Base-by-base conservation (phyloP, 2,797 vertebrate species). In the Philypnodon macrostomus region DNA sequence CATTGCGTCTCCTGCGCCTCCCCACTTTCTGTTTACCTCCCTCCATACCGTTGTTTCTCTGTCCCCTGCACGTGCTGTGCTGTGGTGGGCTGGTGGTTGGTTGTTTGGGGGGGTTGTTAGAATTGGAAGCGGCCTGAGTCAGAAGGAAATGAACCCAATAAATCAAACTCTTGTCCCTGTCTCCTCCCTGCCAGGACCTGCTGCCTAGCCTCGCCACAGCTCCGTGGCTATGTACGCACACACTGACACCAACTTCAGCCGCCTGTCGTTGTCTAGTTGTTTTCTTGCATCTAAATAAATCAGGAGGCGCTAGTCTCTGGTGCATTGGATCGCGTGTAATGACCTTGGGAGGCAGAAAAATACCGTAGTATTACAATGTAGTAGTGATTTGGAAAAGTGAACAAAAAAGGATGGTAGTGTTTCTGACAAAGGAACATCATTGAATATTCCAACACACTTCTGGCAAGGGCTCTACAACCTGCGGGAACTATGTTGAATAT, bases 101-200 rank as follows among this genome's bases (percentile, higher is more conserved):
- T 47, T 70, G 26, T 42, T 40, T 35, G n/a, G 38, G 47, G 46
- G 42, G 18, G 24, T 30, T 1, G 26, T 0, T 5, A 66, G 61
- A 55, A 58, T 57, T 73, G 66, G 49, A 77, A 64, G 70, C 64
- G 78, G 75, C 65, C 67, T 50, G 70, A 86, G 75, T 89, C 66
- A 53, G 72, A 85, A 73, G 84, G 82, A 90, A 90, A 91, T 90
- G 80, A 90, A 88, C 85, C 83, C 73, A 79, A 90, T 90, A 91
- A 90, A 91, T 91, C 88, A 90, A 73, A 58, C 71, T 73, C 62
- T 64, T 73, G 82, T 74, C 68, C 59, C 66, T 58, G 70, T 83
- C 79, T 79, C 77, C 73, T 84, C 72, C 63, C 79, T 79, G 76
- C 81, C 74, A 75, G 67, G 78, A 80, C 81, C 62, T 67, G 71